Conservation (phyloP, 64 coral and sea anemone species). For the Anthopleura sola region DNA sequence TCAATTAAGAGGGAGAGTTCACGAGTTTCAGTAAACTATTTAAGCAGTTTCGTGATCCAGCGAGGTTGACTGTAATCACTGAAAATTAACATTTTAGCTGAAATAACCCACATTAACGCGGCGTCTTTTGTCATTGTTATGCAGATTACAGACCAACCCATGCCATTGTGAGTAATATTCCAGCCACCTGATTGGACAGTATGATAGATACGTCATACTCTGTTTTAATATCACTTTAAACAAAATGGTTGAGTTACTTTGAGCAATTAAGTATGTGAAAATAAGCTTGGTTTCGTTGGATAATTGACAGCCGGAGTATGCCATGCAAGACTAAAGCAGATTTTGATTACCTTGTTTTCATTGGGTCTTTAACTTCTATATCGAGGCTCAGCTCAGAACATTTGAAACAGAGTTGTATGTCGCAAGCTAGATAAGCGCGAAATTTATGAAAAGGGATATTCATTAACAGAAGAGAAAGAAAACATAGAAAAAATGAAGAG, state of each 20-base stretch:
- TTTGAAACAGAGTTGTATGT: no score
- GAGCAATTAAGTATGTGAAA: background rate
- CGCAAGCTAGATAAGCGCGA: no score
- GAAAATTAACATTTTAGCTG: background rate
- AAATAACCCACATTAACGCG: background rate
- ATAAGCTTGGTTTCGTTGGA: background rate
- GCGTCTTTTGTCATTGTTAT: background rate
- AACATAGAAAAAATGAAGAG: no score
- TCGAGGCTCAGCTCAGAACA: no score
- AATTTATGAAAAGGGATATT: no score
- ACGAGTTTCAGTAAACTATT: constrained; percentile 5
- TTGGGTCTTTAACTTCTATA: background rate
- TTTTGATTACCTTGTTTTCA: background rate
- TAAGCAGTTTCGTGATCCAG: background rate
- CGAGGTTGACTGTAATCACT: background rate
- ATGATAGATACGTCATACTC: background rate
- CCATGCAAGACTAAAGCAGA: background rate
- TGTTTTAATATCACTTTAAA: background rate
- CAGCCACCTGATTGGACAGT: background rate
- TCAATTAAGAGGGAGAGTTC: background rate
- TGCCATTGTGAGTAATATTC: background rate
- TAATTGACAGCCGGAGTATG: background rate
- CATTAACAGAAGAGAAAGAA: no score
- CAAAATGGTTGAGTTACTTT: background rate
- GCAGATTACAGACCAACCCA: background rate